A percentile compares a stretch with the other conserved stretches of the same genome.
Evolutionary conservation across 2,888 invertebrate genomes (phyloP).

Genomic region (Ectemnius lituratus): DNA sequence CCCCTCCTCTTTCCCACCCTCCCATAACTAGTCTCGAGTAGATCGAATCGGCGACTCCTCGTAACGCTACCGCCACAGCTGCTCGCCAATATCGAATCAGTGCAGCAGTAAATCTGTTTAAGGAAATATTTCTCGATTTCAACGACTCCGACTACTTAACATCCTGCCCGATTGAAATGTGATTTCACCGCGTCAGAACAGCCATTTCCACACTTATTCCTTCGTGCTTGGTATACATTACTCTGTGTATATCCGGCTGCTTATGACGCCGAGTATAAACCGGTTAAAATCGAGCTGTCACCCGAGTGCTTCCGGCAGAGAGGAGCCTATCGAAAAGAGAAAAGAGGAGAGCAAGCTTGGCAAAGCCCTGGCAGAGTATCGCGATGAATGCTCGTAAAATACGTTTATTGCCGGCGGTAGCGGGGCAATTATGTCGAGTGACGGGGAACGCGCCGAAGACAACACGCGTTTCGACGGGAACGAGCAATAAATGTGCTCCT

Average conservation of each 20-base stretch:
- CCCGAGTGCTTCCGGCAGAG: not conserved
- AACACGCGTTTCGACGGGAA: slow-evolving; percentile 4
- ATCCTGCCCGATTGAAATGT: slow-evolving; percentile 1
- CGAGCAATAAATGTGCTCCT: slow-evolving; percentile 26
- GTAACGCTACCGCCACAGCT: not conserved
- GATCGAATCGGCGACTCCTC: too few species aligned
- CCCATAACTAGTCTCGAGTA: not conserved
- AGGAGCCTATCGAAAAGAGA: not conserved
- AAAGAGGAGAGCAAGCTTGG: not conserved
- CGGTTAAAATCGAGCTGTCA: slow-evolving; percentile 7
- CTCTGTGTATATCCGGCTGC: not conserved
- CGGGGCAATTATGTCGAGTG: slow-evolving; percentile 14
- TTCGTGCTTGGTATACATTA: not conserved
- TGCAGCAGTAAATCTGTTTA: slow-evolving; percentile 36
- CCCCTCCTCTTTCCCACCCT: too few species aligned
- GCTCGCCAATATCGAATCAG: slow-evolving; percentile 32
- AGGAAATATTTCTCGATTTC: slow-evolving; percentile 21
- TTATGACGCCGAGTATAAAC: not conserved
- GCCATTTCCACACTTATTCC: not conserved
- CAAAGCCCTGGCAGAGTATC: slow-evolving; percentile 20
- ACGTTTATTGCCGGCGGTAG: slow-evolving; percentile 31
- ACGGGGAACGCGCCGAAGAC: not conserved
- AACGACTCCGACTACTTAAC: not conserved
- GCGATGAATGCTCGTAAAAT: slow-evolving; percentile 46
- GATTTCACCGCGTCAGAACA: not conserved